Evolutionary conservation across 2,113 vertebrate species (phyloP).

Genomic region (Gallinago jamesoni): DNA sequence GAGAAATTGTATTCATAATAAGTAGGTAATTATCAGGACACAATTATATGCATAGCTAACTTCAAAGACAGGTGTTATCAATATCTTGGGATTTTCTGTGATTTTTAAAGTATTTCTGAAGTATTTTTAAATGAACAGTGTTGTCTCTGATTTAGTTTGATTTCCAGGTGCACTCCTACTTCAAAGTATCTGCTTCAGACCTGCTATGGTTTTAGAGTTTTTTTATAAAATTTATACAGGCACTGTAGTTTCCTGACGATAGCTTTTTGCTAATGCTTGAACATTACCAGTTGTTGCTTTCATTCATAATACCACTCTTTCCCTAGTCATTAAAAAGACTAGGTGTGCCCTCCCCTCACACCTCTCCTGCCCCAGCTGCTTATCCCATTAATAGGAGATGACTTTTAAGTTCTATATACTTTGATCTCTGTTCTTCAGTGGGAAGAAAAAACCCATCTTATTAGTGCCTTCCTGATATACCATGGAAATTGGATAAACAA

Average conservation of each 20-base stretch:
- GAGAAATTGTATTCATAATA: neutral
- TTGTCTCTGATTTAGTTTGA: neutral
- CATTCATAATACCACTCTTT: neutral
- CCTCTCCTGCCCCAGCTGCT: neutral
- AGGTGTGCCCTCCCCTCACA: neutral
- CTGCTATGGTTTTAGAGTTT: neutral
- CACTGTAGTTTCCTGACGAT: neutral
- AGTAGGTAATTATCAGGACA: neutral
- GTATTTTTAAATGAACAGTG: neutral
- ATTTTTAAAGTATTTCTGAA: neutral
- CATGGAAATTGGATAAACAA: neutral
- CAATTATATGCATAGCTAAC: neutral
- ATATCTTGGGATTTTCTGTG: neutral
- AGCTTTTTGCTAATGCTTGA: neutral
- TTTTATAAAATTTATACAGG: neutral
- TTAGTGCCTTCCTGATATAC: neutral
- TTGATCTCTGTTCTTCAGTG: neutral
- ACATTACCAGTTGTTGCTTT: neutral
- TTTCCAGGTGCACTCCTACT: neutral
- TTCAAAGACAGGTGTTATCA: neutral
- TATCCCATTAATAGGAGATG: neutral
- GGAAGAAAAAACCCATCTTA: neutral
- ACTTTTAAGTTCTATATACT: neutral
- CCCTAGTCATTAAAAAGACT: neutral
- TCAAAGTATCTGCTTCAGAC: neutral